phyloP scores from a whole-genome alignment of 2,113 vertebrate species.

The Myiozetetes cayanensis region DNA sequence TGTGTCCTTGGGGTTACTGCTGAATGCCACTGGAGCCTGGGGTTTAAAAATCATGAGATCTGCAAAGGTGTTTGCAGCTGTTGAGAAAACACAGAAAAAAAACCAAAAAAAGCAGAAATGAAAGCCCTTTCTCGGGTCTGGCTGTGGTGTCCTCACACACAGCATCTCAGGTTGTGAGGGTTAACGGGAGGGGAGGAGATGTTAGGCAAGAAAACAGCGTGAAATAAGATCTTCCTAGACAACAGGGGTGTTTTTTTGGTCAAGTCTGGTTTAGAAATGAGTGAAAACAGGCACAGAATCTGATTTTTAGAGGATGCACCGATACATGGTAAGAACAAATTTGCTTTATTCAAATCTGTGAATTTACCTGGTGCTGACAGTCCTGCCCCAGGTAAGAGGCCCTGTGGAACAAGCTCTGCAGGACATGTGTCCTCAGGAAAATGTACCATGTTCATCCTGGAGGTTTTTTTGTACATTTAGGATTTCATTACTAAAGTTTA shows the following conservation, averaged over 20 bases:
- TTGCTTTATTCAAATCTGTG: not conserved
- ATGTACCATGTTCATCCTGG: rapidly evolving
- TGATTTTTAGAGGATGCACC: not conserved
- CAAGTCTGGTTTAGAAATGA: not conserved
- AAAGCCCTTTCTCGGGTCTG: not conserved
- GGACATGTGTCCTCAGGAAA: rapidly evolving
- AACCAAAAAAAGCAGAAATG: not conserved
- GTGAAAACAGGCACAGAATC: not conserved
- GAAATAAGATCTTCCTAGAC: not conserved
- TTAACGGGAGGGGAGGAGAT: not conserved
- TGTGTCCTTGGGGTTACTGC: not conserved
- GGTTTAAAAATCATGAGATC: not conserved
- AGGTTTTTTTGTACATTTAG: not conserved
- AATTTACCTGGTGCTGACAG: not conserved
- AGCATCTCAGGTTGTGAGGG: not conserved
- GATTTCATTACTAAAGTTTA: not conserved
- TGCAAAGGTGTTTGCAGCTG: not conserved
- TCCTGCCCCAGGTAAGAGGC: not conserved
- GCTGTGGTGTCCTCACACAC: not conserved
- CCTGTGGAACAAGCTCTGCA: not conserved
- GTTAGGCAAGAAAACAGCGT: not conserved
- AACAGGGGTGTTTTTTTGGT: not conserved
- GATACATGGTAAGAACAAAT: rapidly evolving
- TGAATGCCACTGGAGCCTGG: not conserved
- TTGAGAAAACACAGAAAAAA: not conserved